These are phyloP conservation scores for Metellina segmentata DNA, from an alignment of 2,888 invertebrate species.

Conservation along the genomic window DNA sequence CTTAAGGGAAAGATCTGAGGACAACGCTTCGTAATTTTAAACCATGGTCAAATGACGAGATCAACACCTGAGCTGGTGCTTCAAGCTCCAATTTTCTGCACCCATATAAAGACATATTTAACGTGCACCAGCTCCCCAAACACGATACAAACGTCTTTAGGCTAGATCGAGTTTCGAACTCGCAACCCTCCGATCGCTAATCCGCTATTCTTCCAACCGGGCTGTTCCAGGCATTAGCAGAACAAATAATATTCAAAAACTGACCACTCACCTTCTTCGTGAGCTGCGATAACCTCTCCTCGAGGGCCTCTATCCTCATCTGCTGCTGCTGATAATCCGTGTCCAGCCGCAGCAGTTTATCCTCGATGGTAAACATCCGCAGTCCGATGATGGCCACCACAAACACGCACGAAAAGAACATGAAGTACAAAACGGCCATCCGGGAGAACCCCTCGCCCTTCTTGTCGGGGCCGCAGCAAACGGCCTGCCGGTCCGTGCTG, in stretches of 20 bases:
- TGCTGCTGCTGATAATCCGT: slow-evolving; percentile 71
- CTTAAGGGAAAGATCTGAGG: too few species aligned
- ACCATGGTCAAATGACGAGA: too few species aligned
- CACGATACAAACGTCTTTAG: too few species aligned
- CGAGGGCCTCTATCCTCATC: slow-evolving; percentile 66
- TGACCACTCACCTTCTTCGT: slow-evolving; percentile 37
- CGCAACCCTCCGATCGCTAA: too few species aligned
- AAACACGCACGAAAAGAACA: slow-evolving; percentile 65
- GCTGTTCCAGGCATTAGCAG: too few species aligned
- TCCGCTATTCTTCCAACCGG: too few species aligned
- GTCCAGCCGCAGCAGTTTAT: slow-evolving; percentile 68
- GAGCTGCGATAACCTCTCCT: slow-evolving; percentile 43
- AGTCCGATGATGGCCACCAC: slow-evolving; percentile 68
- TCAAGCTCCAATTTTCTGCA: too few species aligned
- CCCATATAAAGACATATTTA: too few species aligned
- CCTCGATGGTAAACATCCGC: slow-evolving; percentile 71
- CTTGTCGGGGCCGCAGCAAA: slow-evolving; percentile 36
- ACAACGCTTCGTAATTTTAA: too few species aligned
- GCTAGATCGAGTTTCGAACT: too few species aligned
- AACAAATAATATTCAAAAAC: neutral
- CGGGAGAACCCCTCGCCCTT: slow-evolving; percentile 61
- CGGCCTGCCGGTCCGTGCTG: neutral
- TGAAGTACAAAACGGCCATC: slow-evolving; percentile 64
- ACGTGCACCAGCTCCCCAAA: too few species aligned
- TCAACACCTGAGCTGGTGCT: too few species aligned